Conservation (phyloP, 2,113 vertebrate species). For the Jacana jacana region DNA sequence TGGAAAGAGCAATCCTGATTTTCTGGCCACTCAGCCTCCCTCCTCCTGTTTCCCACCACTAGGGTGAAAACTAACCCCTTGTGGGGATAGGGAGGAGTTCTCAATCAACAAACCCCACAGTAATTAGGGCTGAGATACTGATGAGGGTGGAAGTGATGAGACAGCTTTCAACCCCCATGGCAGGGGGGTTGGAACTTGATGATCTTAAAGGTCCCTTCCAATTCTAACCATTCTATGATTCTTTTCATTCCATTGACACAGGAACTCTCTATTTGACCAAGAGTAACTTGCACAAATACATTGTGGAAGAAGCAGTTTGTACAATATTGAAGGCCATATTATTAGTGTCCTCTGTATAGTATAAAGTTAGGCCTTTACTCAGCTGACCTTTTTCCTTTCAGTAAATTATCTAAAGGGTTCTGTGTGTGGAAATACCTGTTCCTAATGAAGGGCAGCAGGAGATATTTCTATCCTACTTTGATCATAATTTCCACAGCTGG, state of each 20-base stretch:
- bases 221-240: background rate
- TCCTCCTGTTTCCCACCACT: background rate
- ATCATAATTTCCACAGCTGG: background rate
- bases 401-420: background rate
- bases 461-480: background rate
- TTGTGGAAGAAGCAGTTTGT: background rate
- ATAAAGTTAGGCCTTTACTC: background rate
- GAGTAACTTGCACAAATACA: background rate
- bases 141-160: background rate
- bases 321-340: background rate
- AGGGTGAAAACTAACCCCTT: background rate
- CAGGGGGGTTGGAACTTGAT: too few relatives aligned
- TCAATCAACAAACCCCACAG: background rate
- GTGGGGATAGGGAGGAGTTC: background rate
- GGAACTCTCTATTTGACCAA: background rate
- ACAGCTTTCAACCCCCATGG: background rate
- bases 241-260: background rate
- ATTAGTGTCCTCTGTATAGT: background rate
- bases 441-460: background rate
- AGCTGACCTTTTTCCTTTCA: background rate
- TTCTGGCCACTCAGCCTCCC: background rate
- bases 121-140: background rate
- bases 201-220: too few relatives aligned
- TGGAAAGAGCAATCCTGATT: background rate
- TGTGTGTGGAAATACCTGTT: background rate